Evolutionary conservation across 2,888 invertebrate species (phyloP).

Genomic region (Brachylomia viminalis): DNA sequence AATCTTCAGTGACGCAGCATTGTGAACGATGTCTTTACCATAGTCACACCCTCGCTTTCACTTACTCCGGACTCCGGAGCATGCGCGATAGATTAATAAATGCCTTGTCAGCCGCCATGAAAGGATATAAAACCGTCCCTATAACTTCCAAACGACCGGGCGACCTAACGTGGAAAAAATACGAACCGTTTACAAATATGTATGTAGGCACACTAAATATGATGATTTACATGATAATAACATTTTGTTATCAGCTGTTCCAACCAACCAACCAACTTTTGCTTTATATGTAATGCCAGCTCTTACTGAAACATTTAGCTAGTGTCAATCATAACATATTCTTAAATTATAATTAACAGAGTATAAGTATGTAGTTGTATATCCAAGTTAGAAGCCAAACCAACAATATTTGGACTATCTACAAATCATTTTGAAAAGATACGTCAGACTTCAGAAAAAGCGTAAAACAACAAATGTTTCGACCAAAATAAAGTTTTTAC

Average conservation of each 20-base stretch:
- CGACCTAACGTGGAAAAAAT: conserved; percentile 31
- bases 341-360: background rate
- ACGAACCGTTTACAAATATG: background rate
- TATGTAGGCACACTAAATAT: background rate
- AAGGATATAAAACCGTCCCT: conserved; percentile 22
- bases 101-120: conserved; percentile 28
- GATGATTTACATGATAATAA: background rate
- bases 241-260: background rate
- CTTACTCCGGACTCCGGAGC: conserved; percentile 1
- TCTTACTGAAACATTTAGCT: background rate
- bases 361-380: background rate
- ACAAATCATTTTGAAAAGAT: conserved; percentile 27
- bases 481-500: conserved; percentile 53
- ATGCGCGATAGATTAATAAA: conserved; percentile 46
- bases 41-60: conserved; percentile 23
- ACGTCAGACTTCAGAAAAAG: conserved; percentile 16
- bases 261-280: background rate
- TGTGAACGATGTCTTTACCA: conserved; percentile 18
- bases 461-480: conserved; percentile 31
- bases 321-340: background rate
- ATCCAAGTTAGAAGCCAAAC: background rate
- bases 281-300: background rate
- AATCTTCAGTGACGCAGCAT: conserved; percentile 18
- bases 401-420: background rate
- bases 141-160: conserved; percentile 26